Base-by-base conservation (phyloP, 2,888 invertebrate genomes). In the Boloria selene region DNA sequence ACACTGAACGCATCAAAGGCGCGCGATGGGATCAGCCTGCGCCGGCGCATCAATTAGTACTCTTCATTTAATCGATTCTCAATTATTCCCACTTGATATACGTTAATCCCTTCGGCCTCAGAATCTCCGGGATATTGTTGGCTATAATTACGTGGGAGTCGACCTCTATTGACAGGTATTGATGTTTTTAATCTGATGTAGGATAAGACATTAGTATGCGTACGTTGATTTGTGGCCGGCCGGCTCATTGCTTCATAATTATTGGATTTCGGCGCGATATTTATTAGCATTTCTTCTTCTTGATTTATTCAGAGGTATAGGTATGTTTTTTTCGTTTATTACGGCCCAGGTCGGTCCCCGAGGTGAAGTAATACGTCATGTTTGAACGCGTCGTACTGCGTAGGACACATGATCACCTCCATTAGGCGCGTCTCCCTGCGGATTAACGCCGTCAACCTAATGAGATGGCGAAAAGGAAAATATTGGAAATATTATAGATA, bases 131-230 rank as follows among this genome's bases (percentile, higher is more conserved):
- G 90, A 89, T 90, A 90, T 88, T 88, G 88, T 88, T 86, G 88
- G 84, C 86, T 88, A 87, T 92, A 90, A 92, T 92, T 90, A 90
- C 88, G 87, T 90, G 90, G 91, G 91, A 89, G 91, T 89, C 86
- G 88, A 88, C 86, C 86, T 87, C 87, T 87, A 89, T 88, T 88
- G 92, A 90, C 91, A 90, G 87, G 88, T 90, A 92, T 92, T 90
- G 92, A 92, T 92, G 92, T 86, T 87, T 91, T 91, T 90, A 91
- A 92, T 92, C 91, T 89, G 90, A 92, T 90, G 90, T 90, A 90
- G 91, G 91, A 89, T 89, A 88, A 87, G 87, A 83, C 89, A 89
- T 91, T 90, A 87, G 90, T 89, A 89, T 89, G 89, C 87, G 86
- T 82, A 78, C 75, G 79, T 86, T 90, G 91, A 89, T 90, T 91